Percentiles rank a stretch among this genome's conserved stretches.
Conservation (phyloP, 2,797 vertebrate genomes). For the Apogon hyalosoma region DNA sequence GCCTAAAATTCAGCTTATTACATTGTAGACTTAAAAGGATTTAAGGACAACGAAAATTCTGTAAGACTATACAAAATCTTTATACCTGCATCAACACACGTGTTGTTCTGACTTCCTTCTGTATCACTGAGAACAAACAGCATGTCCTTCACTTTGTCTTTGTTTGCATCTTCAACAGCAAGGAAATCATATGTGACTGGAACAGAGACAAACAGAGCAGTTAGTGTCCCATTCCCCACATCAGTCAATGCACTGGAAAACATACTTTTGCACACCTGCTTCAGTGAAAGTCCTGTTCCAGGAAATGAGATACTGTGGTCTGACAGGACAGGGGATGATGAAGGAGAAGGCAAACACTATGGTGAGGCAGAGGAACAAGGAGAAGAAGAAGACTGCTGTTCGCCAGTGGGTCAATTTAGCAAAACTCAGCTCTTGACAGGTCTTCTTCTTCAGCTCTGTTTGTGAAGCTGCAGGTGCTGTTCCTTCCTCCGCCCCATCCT, state of each 20-base stretch:
- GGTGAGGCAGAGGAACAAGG: slow-evolving; percentile 89
- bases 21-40: no score
- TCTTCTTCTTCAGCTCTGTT: slow-evolving; percentile 72
- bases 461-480: slow-evolving; percentile 16
- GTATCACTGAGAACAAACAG: slow-evolving; percentile 86
- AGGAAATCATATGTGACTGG: slow-evolving; percentile 90
- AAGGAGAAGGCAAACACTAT: slow-evolving; percentile 96
- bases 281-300: slow-evolving; percentile 84
- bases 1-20: no score
- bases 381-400: slow-evolving; percentile 89
- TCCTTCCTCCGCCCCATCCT: slow-evolving; percentile 71
- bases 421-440: slow-evolving; percentile 69
- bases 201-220: slow-evolving; percentile 1
- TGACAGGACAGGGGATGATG: slow-evolving; percentile 92
- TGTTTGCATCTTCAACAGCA: slow-evolving; percentile 80
- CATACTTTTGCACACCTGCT: slow-evolving; percentile 80
- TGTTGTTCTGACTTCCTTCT: slow-evolving; percentile 75
- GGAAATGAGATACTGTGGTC: slow-evolving; percentile 80
- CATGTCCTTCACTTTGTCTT: slow-evolving; percentile 90
- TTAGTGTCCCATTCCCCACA: slow-evolving; percentile 5
- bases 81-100: slow-evolving; percentile 86
- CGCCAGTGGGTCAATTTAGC: slow-evolving; percentile 88
- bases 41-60: no score
- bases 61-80: neutral
- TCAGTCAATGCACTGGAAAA: neutral